Conservation (phyloP, 2,797 vertebrate species). For the Varecia variegata region DNA sequence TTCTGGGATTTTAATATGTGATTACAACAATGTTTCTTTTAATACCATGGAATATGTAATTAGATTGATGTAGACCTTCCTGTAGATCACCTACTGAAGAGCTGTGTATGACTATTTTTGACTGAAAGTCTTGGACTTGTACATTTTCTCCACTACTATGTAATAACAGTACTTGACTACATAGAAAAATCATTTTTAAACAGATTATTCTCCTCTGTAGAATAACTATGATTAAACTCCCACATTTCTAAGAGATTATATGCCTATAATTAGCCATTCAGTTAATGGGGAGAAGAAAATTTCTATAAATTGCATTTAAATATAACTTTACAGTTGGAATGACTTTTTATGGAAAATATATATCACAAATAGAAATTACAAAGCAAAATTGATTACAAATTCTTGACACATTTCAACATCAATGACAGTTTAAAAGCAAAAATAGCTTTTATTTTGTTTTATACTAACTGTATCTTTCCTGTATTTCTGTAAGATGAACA, state of each 20-base stretch:
- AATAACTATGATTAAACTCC: not conserved
- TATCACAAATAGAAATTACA: not conserved
- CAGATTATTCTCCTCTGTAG: not conserved
- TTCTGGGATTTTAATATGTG: not conserved
- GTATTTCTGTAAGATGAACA: not conserved
- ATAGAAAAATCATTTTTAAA: slow-evolving; percentile 23
- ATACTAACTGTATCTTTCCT: not conserved
- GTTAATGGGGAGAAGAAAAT: not conserved
- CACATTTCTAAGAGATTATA: not conserved
- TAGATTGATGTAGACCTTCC: not conserved
- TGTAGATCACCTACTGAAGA: not conserved
- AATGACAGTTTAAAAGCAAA: not conserved
- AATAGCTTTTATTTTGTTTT: slow-evolving; percentile 30
- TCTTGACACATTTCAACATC: not conserved
- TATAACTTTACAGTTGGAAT: not conserved
- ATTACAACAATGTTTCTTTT: not conserved
- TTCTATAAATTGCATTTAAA: not conserved
- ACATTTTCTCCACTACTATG: not conserved
- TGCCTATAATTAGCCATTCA: not conserved
- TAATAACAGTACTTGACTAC: not conserved
- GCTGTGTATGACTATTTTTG: not conserved
- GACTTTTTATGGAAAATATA: not conserved
- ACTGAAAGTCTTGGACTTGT: not conserved
- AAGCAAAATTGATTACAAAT: not conserved
- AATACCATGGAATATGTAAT: not conserved